Evolutionary conservation across 2,113 vertebrate species (phyloP), one percentile per base, ranked within the genome.

Genomic region (Lepisosteus osseus): DNA sequence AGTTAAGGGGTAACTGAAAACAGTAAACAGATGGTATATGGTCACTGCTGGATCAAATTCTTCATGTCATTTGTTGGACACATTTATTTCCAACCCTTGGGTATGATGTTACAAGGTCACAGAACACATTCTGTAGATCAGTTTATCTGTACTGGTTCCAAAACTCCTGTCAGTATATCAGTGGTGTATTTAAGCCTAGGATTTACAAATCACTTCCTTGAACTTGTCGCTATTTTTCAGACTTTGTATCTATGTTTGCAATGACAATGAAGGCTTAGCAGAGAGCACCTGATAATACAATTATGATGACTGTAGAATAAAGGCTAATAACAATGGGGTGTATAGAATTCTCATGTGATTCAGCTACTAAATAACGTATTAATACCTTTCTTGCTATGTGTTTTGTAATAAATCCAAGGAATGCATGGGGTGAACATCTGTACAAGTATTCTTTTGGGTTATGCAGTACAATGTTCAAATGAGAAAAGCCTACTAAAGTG

Each of bases 191-290:
- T 80, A 54, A 76, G 76, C 78, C 67, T 75, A 68, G 79, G 84
- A 86, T 86, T 86, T 85, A 81, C 84, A 85, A 74, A 54, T 63
- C 12, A 64, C 70, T 76, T 83, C 69, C 45, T 83, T 76, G 70
- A 76, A 68, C 72, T 14, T 82, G 68, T 75, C 72, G 79, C 45
- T 56, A 40, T 72, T 63, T 56, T 61, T 15, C 70, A 76, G 78
- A 76, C 80, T 80, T 29, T 77, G 73, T 3, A 56, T 14, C 65
- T 70, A 54, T 72, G 73, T 66, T 64, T 29, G 44, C 45, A 6
- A 75, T 78, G 78, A 74, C 54, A 68, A 68, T 71, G 67, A 69
- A 73, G 67, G 47, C 72, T 61, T 73, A 75, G 68, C 77, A 67
- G 72, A 59, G 61, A 63, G 43, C 62, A 67, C 61, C 44, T 67